Conservation (phyloP, 2,797 vertebrate species). For the Calcarius lapponicus region DNA sequence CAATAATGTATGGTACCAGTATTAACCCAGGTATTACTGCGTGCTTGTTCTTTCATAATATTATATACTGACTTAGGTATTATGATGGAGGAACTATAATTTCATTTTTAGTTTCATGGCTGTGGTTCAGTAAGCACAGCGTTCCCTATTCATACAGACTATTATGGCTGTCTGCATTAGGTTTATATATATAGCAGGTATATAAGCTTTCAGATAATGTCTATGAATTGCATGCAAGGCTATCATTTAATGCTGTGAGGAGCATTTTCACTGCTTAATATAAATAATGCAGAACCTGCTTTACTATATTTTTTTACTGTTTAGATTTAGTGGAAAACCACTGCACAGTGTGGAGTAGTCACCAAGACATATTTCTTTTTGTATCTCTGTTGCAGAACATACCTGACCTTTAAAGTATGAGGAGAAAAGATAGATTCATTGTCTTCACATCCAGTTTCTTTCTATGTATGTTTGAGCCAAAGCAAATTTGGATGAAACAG, state of each 20-base stretch:
- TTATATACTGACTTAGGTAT: slow-evolving; percentile 18
- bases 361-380: neutral
- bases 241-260: slow-evolving; percentile 26
- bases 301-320: neutral
- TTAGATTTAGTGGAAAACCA: slow-evolving; percentile 2
- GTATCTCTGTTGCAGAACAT: neutral
- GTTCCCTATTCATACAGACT: slow-evolving; percentile 34
- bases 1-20: slow-evolving; percentile 9
- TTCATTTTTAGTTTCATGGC: slow-evolving; percentile 35
- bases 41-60: slow-evolving; percentile 29
- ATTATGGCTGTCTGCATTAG: slow-evolving; percentile 40
- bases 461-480: neutral
- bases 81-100: slow-evolving; percentile 17
- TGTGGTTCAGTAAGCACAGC: slow-evolving; percentile 34
- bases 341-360: neutral
- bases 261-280: slow-evolving; percentile 9
- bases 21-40: slow-evolving; percentile 35
- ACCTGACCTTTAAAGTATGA: neutral
- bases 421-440: neutral
- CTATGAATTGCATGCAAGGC: neutral
- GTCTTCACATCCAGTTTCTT: neutral
- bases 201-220: slow-evolving; percentile 46
- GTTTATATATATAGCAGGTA: slow-evolving; percentile 42
- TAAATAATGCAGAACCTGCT: neutral
- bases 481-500: neutral